phyloP scores from a whole-genome alignment of 2,797 vertebrate genomes.

The Pseudocheirus occidentalis region DNA sequence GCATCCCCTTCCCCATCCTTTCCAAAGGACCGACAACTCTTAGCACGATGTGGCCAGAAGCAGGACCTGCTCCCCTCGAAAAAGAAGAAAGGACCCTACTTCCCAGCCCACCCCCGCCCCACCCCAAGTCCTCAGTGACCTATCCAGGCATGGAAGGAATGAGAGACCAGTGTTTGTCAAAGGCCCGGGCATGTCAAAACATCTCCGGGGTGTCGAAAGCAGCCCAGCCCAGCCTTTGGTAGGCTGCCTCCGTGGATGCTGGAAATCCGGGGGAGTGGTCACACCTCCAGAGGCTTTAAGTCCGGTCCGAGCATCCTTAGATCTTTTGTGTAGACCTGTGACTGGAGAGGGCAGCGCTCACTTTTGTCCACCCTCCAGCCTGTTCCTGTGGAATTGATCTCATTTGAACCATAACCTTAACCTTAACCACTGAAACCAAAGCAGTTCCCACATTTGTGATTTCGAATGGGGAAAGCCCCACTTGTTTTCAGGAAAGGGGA shows the following conservation, averaged over 20 bases:
- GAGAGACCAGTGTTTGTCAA: slow-evolving; percentile 32
- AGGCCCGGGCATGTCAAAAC: slow-evolving; percentile 43
- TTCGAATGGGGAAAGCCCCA: background rate
- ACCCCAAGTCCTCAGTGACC: slow-evolving; percentile 61
- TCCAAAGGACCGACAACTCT: background rate
- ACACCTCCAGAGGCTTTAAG: slow-evolving; percentile 19
- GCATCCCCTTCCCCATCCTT: background rate
- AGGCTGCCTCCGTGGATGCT: background rate
- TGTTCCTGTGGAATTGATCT: slow-evolving; percentile 48
- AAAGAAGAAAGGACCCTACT: background rate
- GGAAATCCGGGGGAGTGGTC: background rate
- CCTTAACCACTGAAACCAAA: slow-evolving; percentile 22
- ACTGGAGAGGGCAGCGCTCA: background rate
- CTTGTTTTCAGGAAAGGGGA: slow-evolving; percentile 4
- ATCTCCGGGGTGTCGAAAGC: slow-evolving; percentile 31
- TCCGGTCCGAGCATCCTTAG: slow-evolving; percentile 14
- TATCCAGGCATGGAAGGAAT: slow-evolving; percentile 23
- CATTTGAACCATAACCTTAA: slow-evolving; percentile 30
- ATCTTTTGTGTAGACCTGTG: slow-evolving; percentile 38
- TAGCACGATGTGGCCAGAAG: background rate
- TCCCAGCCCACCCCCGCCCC: background rate
- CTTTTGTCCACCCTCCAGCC: slow-evolving; percentile 1
- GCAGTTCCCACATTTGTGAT: slow-evolving; percentile 7
- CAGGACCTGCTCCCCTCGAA: background rate
- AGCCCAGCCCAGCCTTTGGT: slow-evolving; percentile 16